Percentiles rank a stretch among this genome's conserved stretches.
phyloP scores from a whole-genome alignment of 2,797 vertebrate species.

The Amblyraja radiata region DNA sequence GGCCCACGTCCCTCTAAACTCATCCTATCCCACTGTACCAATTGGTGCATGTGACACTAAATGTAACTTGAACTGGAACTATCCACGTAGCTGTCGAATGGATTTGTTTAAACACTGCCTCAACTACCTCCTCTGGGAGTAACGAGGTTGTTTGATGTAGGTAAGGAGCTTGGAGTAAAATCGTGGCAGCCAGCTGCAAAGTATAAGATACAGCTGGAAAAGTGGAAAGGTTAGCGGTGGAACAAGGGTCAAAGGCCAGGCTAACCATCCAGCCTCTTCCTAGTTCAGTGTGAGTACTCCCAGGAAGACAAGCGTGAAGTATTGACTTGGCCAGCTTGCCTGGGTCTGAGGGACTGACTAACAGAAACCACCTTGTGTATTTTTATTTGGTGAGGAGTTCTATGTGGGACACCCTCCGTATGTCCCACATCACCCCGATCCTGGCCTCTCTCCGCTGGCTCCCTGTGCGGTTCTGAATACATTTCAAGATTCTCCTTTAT shows the following conservation, averaged over 20 bases:
- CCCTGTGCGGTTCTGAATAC: no score
- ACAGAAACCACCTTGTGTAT: neutral
- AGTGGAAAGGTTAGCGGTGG: neutral
- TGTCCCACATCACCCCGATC: neutral
- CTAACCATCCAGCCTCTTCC: neutral
- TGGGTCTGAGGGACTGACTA: neutral
- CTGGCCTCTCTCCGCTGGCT: no score
- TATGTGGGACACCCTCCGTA: neutral
- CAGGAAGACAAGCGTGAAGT: neutral
- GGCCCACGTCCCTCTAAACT: no score
- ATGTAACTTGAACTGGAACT: no score
- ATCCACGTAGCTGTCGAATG: no score
- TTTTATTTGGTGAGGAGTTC: neutral
- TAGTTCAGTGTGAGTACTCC: no score
- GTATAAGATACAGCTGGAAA: neutral
- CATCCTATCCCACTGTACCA: no score
- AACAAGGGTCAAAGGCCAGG: neutral
- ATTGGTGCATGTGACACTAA: no score
- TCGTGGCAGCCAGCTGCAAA: neutral
- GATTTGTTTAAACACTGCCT: no score
- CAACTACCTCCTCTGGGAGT: neutral
- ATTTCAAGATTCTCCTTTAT: no score
- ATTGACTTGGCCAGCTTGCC: neutral
- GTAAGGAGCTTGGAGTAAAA: neutral
- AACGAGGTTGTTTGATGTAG: neutral